Base-by-base conservation (phyloP, 2,113 vertebrate species). In the Corvus hawaiiensis region DNA sequence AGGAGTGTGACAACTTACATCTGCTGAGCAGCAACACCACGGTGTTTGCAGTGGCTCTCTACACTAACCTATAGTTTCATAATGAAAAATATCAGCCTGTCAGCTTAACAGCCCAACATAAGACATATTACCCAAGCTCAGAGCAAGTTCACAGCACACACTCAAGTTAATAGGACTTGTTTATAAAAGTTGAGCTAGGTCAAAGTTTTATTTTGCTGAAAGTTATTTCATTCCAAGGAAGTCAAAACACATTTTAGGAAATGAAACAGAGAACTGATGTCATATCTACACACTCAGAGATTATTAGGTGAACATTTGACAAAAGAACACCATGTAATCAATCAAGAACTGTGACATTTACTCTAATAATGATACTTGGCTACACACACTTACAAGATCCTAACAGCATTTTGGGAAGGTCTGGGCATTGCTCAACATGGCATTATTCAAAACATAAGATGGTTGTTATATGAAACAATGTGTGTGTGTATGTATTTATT, bases 401-500 rank as follows among this genome's bases (percentile, higher is more conserved):
- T 62, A 49, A 30, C 5, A 72, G 55, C 8, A 35, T 46, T 85
- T 75, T 64, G 49, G 32, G 22, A 85, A 68, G 35, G 61, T 46
- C 35, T 24, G 12, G 74, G 69, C 26, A 79, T 54, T 28, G 33
- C 27, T 82, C 64, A 48, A 19, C 23, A 77, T 16, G 23, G 21
- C 51, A 44, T 33, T 77, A 72, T 13, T 56, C 37, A 58, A 84
- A 84, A 46, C 6, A 8, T 12, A 44, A 28, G 27, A 9, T 32
- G 16, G 5, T 2, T 61, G 19, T 44, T 49, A 37, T 0, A 43
- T n/a, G 20, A 87, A 92, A 75, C 52, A 58, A 35, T 14, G 2
- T 13, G 5, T 11, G 6, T 8, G 3, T 12, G 7, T 23, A 4
- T 33, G 1, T 32, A 3, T 10, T 20, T 28, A 2, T 24, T 27